phyloP scores from a whole-genome alignment of 2,888 invertebrate genomes.

The Macrosiphum euphorbiae region DNA sequence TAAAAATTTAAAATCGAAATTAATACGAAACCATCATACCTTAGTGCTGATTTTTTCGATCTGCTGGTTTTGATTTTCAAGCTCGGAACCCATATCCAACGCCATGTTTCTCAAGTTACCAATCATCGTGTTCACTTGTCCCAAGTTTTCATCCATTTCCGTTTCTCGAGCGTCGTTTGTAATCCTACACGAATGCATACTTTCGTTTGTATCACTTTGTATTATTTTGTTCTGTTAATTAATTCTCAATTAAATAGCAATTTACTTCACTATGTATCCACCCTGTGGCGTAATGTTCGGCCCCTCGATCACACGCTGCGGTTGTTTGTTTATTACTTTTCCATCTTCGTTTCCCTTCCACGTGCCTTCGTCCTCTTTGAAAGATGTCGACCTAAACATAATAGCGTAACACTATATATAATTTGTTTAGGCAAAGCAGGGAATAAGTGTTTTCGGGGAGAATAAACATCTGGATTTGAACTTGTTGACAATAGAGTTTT shows the following conservation, averaged over 20 bases:
- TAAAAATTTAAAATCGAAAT: background rate
- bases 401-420: background rate
- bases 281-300: constrained; percentile 77
- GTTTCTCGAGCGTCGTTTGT: constrained; percentile 98
- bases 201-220: background rate
- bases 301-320: constrained; percentile 95
- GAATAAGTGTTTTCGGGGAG: background rate
- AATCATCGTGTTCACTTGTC: constrained; percentile 97
- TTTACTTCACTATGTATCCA: constrained; percentile 90
- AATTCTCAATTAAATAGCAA: background rate
- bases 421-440: background rate
- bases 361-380: constrained; percentile 97
- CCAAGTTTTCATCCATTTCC: constrained; percentile 99
- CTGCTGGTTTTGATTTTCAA: constrained; percentile 97
- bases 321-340: constrained; percentile 96
- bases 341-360: constrained; percentile 99
- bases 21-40: constrained; percentile 74
- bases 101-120: constrained; percentile 99
- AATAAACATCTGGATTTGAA: constrained; percentile 24
- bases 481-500: background rate
- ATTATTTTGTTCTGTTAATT: background rate
- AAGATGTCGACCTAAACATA: constrained; percentile 80
- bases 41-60: constrained; percentile 98
- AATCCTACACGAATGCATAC: constrained; percentile 75
- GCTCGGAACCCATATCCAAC: constrained; percentile 98